Percentiles rank a stretch among this genome's conserved stretches.
These are phyloP conservation scores for Bradypodion pumilum DNA, from an alignment of 2,797 vertebrate genomes.

Conservation along the genomic window DNA sequence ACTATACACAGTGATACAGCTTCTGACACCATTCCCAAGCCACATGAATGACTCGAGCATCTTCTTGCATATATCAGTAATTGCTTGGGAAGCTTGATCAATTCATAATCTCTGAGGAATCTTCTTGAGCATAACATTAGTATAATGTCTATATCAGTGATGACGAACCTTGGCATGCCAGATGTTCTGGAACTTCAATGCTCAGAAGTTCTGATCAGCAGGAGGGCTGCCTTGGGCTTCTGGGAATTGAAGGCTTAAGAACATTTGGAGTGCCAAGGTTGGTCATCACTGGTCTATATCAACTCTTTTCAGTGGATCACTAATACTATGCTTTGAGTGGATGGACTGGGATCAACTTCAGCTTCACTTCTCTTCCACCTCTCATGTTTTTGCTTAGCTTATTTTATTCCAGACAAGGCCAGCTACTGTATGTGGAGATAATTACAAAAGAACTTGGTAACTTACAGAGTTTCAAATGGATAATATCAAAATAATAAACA, in stretches of 20 bases:
- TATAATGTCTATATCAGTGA: background rate
- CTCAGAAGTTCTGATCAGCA: no score
- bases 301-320: no score
- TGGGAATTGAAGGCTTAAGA: no score
- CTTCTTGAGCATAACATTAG: background rate
- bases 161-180: no score
- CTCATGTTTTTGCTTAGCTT: background rate
- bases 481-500: background rate
- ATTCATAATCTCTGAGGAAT: background rate
- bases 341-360: background rate
- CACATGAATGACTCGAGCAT: background rate
- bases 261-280: no score
- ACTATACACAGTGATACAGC: background rate
- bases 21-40: background rate
- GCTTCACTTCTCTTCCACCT: no score
- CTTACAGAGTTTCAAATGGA: background rate
- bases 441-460: background rate
- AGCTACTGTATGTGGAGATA: background rate
- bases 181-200: no score
- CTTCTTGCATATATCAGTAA: background rate
- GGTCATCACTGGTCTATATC: no score
- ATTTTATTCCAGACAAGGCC: background rate
- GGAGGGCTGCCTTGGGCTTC: no score
- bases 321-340: background rate
- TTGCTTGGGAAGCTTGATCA: background rate